Evolutionary conservation across 2,113 vertebrate genomes (phyloP).

Genomic region (Ceyx margarethae): DNA sequence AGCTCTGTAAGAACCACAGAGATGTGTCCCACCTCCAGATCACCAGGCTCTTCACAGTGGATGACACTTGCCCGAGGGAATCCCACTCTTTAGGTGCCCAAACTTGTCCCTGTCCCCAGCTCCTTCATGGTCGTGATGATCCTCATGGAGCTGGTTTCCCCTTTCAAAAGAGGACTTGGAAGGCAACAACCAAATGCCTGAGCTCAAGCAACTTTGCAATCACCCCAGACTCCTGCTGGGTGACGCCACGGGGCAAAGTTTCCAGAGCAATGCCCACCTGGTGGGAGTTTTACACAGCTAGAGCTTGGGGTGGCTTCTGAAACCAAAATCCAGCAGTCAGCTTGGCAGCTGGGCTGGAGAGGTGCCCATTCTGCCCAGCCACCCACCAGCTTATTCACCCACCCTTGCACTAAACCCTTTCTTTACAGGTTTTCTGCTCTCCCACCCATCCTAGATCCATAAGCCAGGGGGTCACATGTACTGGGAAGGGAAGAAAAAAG

Average conservation of each 20-base stretch:
- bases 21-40: neutral
- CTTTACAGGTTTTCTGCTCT: neutral
- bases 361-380: neutral
- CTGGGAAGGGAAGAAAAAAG: neutral
- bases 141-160: neutral
- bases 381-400: neutral
- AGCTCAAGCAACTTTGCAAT: neutral
- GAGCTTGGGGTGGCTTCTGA: neutral
- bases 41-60: neutral
- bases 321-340: neutral
- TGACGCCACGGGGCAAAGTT: neutral
- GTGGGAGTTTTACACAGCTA: too few relatives aligned
- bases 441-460: neutral
- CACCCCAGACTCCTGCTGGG: neutral
- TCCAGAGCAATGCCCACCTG: neutral
- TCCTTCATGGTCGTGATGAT: neutral
- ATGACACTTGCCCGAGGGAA: neutral
- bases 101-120: neutral
- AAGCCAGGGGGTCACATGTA: neutral
- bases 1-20: neutral
- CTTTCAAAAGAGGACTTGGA: neutral
- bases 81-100: neutral
- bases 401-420: neutral
- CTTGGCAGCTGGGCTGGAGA: neutral
- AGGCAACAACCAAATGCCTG: neutral